Base-by-base conservation (phyloP, 2,797 vertebrate species). In the Muscicapa comitata region DNA sequence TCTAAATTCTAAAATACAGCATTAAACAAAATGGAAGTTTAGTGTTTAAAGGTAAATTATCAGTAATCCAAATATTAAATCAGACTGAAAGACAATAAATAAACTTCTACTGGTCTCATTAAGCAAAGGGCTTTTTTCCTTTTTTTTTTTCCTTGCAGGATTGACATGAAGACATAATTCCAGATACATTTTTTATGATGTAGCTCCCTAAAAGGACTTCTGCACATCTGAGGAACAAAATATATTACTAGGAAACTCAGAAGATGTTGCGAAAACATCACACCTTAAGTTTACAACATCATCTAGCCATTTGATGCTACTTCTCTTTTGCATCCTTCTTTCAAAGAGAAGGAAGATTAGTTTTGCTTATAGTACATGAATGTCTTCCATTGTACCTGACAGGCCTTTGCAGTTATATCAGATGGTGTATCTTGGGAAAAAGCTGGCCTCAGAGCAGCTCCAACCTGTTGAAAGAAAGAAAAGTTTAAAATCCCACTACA, bases 371-470 rank as follows among this genome's bases (percentile, higher is more conserved):
- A 65, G 33, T 13, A 75, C 61, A 20, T 13, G 11, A 85, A 50
- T 1, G 4, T 31, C 82, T 93, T 85, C 78, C 62, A 83, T 72
- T 71, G 73, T 98, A 99, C 99, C 99, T 99, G 99, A 96, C 99
- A 99, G 67, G 99, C 99, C 97, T 99, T 99, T 31, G 99, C 99
- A 33, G 99, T 99, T 96, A 99, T 99, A 97, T 99, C 99, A n/a
- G 99, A 99, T 1, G 99, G 99, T 0, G 99, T 99, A 95, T 99
- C 99, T 54, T 99, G 99, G 61, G 99, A 99, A 97, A 99, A 99
- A 13, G 99, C 99, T 38, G 99, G 99, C 95, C 99, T 99, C 62
- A 99, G 98, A 73, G 99, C 99, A 97, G 99, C 99, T 93, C 99
- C 99, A 73, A 99, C 99, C 99, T 99, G 92, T 81, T 53, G 20